A percentile compares a stretch with the other conserved stretches of the same genome.
Evolutionary conservation across 2,888 invertebrate species (phyloP).

Genomic region (Ophioninae sp.): DNA sequence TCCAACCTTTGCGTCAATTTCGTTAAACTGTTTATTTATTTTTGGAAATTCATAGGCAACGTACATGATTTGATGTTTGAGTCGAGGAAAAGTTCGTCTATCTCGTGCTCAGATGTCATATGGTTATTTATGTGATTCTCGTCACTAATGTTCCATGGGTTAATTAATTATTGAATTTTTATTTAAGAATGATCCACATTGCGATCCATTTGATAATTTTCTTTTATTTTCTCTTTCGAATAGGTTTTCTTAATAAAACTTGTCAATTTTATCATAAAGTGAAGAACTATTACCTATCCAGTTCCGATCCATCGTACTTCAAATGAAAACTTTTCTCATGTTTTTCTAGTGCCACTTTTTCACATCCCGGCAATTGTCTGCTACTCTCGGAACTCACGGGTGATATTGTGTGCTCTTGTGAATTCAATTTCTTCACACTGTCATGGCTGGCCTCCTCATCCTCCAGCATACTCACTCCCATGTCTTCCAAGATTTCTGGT

Average conservation of each 20-base stretch:
- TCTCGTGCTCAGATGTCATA: slow-evolving; percentile 7
- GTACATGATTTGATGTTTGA: background rate
- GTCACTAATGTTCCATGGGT: background rate
- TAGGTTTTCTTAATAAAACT: background rate
- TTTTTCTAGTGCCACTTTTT: slow-evolving; percentile 64
- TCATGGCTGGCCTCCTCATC: slow-evolving; percentile 81
- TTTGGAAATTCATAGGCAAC: background rate
- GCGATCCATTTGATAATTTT: background rate
- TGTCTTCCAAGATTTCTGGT: slow-evolving; percentile 83
- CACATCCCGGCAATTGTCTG: slow-evolving; percentile 64
- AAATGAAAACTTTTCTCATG: slow-evolving; percentile 69
- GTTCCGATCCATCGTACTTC: slow-evolving; percentile 67
- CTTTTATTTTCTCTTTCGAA: background rate
- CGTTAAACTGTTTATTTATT: background rate
- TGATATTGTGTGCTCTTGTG: slow-evolving; percentile 77
- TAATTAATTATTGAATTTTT: background rate
- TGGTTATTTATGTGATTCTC: background rate
- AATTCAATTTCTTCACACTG: slow-evolving; percentile 74
- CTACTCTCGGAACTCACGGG: slow-evolving; percentile 68
- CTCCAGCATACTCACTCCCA: slow-evolving; percentile 85
- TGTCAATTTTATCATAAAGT: background rate
- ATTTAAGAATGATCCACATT: background rate
- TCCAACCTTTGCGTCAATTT: slow-evolving; percentile 66
- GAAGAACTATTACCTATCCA: slow-evolving; percentile 70
- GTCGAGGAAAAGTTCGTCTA: slow-evolving; percentile 13